These are phyloP conservation scores for Aplochiton taeniatus DNA, from an alignment of 2,797 vertebrate genomes.

Conservation along the genomic window DNA sequence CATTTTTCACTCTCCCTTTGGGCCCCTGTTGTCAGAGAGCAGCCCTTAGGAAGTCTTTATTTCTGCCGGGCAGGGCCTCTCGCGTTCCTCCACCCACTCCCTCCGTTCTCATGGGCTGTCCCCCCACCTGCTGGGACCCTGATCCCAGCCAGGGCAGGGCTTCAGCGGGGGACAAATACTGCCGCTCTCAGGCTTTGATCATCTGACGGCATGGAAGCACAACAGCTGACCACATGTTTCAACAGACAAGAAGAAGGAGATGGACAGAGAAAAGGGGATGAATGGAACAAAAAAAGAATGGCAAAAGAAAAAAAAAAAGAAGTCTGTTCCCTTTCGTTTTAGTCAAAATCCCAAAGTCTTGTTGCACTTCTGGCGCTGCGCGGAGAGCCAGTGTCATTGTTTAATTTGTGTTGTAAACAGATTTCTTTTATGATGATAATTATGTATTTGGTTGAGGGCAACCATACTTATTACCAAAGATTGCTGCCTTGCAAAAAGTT, in stretches of 20 bases:
- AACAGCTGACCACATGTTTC: constrained; percentile 99
- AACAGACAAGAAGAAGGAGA: constrained; percentile 89
- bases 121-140: constrained; percentile 99
- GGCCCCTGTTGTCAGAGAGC: constrained; percentile 96
- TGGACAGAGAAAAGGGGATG: constrained; percentile 53
- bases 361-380: constrained; percentile 56
- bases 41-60: constrained; percentile 99
- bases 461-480: constrained; percentile 59
- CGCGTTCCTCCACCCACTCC: constrained; percentile 93
- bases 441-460: constrained; percentile 69
- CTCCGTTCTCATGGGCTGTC: constrained; percentile 96
- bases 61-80: constrained; percentile 97
- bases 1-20: constrained; percentile 90
- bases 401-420: constrained; percentile 61
- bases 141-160: constrained; percentile 96
- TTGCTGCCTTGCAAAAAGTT: constrained; percentile 69
- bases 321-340: constrained; percentile 61
- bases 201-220: constrained; percentile 99
- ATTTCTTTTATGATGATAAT: constrained; percentile 63
- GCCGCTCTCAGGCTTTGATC: constrained; percentile 98
- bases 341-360: constrained; percentile 52
- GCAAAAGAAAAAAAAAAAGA: constrained; percentile 54
- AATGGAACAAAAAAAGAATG: constrained; percentile 52
- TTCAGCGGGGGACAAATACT: constrained; percentile 99
- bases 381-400: constrained; percentile 55